Evolutionary conservation across 2,888 invertebrate species (phyloP), one percentile per base, ranked within the genome.

Genomic region (Urechis unicinctus): DNA sequence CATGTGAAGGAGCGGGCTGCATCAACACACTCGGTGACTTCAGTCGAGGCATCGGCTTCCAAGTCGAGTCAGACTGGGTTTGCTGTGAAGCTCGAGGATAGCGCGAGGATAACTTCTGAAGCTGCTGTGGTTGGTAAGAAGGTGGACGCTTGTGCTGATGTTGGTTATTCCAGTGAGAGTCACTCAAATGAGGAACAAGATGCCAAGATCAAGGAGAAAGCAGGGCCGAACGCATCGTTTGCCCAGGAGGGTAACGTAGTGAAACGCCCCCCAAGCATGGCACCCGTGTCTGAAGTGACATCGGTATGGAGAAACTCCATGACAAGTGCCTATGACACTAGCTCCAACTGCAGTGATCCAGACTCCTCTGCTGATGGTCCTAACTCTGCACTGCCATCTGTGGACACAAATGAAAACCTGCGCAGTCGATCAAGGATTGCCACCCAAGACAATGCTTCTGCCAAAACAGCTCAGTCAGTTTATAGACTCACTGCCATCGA

Each of bases 141-240:
- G 28, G 29, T 5, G 28, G 21, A 26, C 50, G 13, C 41, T 17
- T 22, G 13, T 22, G 66, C 66, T 50, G 78, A 78, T 63, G 68
- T 78, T 30, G 78, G 78, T 6, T 78, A 78, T 62, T 76, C 77
- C 52, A 78, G 78, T 62, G 78, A 75, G 62, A 75, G 75, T 53
- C 73, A 74, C 59, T 75, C 75, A 3, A 73, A 71, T 45, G 76
- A 77, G 55, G 77, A 77, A 54, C 61, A 65, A 13, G 68, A 66
- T 43, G 66, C 63, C 47, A 64, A 61, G 54, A 61, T 24, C 63
- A 42, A 52, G 25, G 9, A 9, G 9, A 36, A 36, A n/a, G n/a
- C n/a, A n/a, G n/a, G n/a, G n/a, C n/a, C 45, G 44, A 13, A 49
- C 25, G 24, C 6, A 6, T 9, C 3, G 22, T 3, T 4, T 4